Percentiles rank a stretch among this genome's conserved stretches.
Conservation (phyloP, 2,797 vertebrate genomes). For the Falco columbarius region DNA sequence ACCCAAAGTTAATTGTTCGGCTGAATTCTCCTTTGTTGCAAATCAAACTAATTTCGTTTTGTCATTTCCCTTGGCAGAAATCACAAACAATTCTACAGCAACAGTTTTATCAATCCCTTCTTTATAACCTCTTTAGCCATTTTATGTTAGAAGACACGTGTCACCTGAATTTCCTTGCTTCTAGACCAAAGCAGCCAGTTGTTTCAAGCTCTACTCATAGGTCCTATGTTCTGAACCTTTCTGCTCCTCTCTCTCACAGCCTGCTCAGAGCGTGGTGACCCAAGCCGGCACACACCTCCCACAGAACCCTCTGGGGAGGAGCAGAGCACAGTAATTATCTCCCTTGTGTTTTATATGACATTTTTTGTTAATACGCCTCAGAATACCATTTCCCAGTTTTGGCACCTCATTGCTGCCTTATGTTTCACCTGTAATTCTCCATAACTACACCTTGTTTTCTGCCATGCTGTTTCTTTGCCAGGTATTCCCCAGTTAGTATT, state of each 20-base stretch:
- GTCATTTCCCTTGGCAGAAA: not conserved
- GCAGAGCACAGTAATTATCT: not conserved
- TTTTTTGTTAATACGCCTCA: not conserved
- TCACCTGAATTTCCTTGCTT: not conserved
- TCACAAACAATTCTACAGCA: not conserved
- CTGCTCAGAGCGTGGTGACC: accelerated
- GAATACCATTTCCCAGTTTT: not conserved
- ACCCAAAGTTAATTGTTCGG: not conserved
- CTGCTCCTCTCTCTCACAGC: not conserved
- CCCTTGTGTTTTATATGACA: not conserved
- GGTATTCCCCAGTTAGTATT: not conserved
- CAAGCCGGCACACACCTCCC: not conserved
- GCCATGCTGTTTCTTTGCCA: not conserved
- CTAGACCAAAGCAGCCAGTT: not conserved
- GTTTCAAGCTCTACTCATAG: not conserved
- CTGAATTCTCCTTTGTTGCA: not conserved
- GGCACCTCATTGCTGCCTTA: not conserved
- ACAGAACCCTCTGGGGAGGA: not conserved
- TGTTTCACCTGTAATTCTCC: not conserved
- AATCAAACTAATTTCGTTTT: not conserved
- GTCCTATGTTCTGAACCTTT: not conserved
- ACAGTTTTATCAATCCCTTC: not conserved
- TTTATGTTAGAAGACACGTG: not conserved
- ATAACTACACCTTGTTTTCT: not conserved
- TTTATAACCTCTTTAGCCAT: not conserved